phyloP scores from a whole-genome alignment of 2,113 vertebrate species.

The Oncorhynchus gorbuscha region DNA sequence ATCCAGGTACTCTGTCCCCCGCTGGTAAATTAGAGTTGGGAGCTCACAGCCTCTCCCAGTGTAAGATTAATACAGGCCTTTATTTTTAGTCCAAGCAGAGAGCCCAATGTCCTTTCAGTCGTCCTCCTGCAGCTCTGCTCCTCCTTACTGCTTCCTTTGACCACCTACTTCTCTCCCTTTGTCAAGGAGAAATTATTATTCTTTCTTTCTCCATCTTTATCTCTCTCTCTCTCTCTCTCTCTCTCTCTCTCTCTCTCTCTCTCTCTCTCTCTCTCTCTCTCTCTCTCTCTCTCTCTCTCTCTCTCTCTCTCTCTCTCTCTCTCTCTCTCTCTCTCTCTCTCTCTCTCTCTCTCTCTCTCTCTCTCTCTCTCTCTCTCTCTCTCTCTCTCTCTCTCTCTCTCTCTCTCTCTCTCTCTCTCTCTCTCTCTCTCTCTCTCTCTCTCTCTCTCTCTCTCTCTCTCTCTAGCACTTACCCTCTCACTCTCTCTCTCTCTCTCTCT shows the following conservation, averaged over 20 bases:
- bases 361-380: neutral
- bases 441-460: neutral
- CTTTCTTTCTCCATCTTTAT: no score
- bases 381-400: no score
- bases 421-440: neutral
- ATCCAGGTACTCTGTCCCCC: slow-evolving; percentile 11
- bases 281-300: fast-evolving
- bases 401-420: no score
- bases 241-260: neutral
- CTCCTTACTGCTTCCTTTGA: neutral
- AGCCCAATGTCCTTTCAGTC: slow-evolving; percentile 22
- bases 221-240: no score
- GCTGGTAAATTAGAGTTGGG: slow-evolving; percentile 39
- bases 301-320: neutral
- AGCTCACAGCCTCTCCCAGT: slow-evolving; percentile 16
- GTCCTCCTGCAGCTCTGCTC: slow-evolving; percentile 5
- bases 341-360: neutral
- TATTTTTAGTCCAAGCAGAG: slow-evolving; percentile 37
- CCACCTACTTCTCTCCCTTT: neutral
- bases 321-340: neutral
- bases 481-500: no score
- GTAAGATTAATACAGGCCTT: slow-evolving; percentile 47
- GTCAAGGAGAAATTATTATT: no score
- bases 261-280: neutral
- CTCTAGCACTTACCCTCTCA: no score